These are phyloP conservation scores for Anomalospiza imberbis DNA, from an alignment of 2,797 vertebrate genomes.

Conservation along the genomic window DNA sequence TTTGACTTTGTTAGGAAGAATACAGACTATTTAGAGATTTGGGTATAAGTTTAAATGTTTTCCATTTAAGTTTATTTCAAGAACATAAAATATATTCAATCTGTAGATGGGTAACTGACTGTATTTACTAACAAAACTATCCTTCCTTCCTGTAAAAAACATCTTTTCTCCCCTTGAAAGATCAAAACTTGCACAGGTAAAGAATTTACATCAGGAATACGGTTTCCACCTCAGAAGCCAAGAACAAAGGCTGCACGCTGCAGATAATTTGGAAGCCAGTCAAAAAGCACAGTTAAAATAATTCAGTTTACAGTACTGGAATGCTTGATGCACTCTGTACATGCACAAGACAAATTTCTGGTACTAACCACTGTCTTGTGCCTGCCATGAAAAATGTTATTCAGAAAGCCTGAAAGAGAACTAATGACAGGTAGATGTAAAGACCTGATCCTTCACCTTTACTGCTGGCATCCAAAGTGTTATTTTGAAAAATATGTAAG, in stretches of 20 bases:
- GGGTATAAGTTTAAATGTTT: neutral
- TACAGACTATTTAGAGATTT: neutral
- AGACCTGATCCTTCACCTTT: neutral
- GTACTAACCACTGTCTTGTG: neutral
- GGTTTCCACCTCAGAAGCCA: neutral
- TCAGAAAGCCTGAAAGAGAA: neutral
- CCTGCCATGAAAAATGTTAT: neutral
- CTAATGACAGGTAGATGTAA: neutral
- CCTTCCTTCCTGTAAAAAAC: neutral
- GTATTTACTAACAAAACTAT: neutral
- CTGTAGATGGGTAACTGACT: neutral
- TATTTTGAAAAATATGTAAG: neutral
- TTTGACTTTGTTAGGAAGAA: neutral
- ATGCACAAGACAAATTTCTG: neutral
- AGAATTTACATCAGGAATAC: neutral
- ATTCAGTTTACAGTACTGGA: neutral
- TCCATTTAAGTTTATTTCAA: neutral
- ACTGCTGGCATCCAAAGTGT: neutral
- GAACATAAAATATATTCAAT: neutral
- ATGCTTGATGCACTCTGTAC: neutral
- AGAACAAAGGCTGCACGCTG: neutral
- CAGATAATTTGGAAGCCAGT: neutral
- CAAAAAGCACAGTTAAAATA: neutral
- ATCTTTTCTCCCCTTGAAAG: neutral
- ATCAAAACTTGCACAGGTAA: neutral